Percentiles rank a stretch among this genome's conserved stretches.
Conservation (phyloP, 2,797 vertebrate genomes). For the Hirundo rustica region DNA sequence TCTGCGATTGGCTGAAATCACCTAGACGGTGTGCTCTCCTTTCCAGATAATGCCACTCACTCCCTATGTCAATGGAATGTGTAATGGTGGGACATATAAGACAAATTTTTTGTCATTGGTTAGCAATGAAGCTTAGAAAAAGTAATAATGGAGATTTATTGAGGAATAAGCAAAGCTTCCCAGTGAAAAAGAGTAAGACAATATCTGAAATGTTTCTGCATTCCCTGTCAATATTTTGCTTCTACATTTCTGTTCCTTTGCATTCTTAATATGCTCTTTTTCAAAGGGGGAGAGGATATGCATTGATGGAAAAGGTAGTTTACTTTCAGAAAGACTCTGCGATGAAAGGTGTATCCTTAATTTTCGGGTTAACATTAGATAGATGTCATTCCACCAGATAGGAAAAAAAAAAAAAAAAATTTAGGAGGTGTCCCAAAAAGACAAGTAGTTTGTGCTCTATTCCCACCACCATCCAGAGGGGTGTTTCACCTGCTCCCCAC, state of each 20-base stretch:
- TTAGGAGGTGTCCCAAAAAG: neutral
- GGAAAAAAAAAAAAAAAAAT: neutral
- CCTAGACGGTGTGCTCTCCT: constrained; percentile 58
- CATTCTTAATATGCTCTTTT: neutral
- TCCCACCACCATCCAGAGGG: neutral
- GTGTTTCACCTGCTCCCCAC: neutral
- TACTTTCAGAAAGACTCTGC: neutral
- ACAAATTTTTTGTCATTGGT: constrained; percentile 65
- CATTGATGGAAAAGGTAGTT: neutral
- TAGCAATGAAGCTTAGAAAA: constrained; percentile 58
- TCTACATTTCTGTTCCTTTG: neutral
- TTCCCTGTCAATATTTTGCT: neutral
- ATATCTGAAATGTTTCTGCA: neutral
- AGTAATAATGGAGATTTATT: constrained; percentile 65
- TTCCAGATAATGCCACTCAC: constrained; percentile 61
- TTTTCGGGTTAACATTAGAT: neutral
- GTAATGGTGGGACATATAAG: constrained; percentile 40
- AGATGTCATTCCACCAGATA: neutral
- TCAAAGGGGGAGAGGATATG: neutral
- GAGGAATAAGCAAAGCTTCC: constrained; percentile 52
- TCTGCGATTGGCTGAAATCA: constrained; percentile 73
- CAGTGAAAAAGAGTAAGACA: constrained; percentile 14
- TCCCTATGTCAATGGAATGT: constrained; percentile 59
- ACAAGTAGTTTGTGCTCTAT: neutral
- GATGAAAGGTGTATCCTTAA: neutral